These are phyloP conservation scores for Ctenosaura bakeri DNA, from an alignment of 2,797 vertebrate genomes.

Conservation along the genomic window DNA sequence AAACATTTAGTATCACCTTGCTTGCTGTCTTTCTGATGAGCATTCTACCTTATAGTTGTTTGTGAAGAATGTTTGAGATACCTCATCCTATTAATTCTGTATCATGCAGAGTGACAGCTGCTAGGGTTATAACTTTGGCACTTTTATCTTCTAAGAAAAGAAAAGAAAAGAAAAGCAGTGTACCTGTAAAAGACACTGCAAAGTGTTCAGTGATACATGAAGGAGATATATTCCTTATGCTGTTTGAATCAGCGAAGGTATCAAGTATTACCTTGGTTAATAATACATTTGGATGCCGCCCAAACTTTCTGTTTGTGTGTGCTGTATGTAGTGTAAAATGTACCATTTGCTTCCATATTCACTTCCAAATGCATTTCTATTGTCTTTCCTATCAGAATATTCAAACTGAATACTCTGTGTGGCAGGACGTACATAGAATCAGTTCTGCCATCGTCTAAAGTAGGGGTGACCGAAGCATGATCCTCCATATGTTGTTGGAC, in stretches of 20 bases:
- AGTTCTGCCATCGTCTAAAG: neutral
- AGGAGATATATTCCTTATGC: conserved; percentile 67
- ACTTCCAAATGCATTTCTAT: conserved; percentile 42
- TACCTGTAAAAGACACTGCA: conserved; percentile 52
- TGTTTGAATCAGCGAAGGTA: conserved; percentile 51
- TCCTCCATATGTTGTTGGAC: too few relatives aligned
- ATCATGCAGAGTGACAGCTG: conserved; percentile 69
- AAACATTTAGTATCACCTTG: neutral
- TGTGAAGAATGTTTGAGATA: conserved; percentile 54
- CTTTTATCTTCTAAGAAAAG: conserved; percentile 64
- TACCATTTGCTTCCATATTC: conserved; percentile 29
- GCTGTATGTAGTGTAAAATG: conserved; percentile 28
- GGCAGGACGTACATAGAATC: neutral
- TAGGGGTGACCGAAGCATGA: too few relatives aligned
- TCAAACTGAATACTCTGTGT: neutral
- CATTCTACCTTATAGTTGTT: conserved; percentile 66
- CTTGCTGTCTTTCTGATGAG: conserved; percentile 51
- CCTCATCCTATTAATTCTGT: conserved; percentile 64
- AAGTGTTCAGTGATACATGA: conserved; percentile 55
- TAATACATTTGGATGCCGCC: conserved; percentile 48
- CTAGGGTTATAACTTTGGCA: conserved; percentile 50
- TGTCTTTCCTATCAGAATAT: conserved; percentile 36
- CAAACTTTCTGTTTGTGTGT: conserved; percentile 25
- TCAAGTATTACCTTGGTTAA: conserved; percentile 53
- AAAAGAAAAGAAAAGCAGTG: conserved; percentile 61